Base-by-base conservation (phyloP, 2,888 invertebrate genomes). In the Ephialtes manifestator region DNA sequence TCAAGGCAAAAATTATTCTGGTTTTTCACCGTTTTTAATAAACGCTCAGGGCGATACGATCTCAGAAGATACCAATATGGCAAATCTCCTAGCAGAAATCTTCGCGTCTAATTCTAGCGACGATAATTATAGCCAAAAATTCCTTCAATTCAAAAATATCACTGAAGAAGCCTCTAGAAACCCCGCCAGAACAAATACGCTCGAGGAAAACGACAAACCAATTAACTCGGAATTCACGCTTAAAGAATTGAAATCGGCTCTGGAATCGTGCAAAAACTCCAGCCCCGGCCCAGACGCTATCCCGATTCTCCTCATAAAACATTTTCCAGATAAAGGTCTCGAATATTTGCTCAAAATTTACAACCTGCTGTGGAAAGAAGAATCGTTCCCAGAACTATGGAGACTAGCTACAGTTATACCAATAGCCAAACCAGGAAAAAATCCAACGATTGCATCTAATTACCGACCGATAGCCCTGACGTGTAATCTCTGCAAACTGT, bases 1-100 rank as follows among this genome's bases (percentile, higher is more conserved):
- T 24, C 65, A 71, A 71, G 85, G 79, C 3, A 48, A 8, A 28
- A 46, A 39, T 18, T 58, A 48, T 2, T 15, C 43, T n/a, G 39
- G 39, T 13, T 46, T 46, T 15, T 46, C 46, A 15, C 46, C 46
- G 15, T 46, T 46, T 4, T 15, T 46, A 15, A 46, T 13, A 13
- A 46, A 46, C 15, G 11, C 46, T 15, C 13, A 15, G 4, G 46
- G 46, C 15, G 15, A 46, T 2, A 11, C 46, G 15, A 46, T 15
- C 11, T 15, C 46, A 13, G 46, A 46, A 46, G 46, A 15, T 13
- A 15, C 15, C 13, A 15, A 46, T 15, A 46, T 46, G 46, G 15
- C 46, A 15, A 46, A 46, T 15, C 46, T 46, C 13, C 4, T 46
- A 46, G 46, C 46, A 46, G 46, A 46, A 15, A 11, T 13, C 46